Percentiles rank a stretch among this genome's conserved stretches.
Evolutionary conservation across 1,140 invertebrate species (phyloP).

Genomic region (Chymomyza costata): DNA sequence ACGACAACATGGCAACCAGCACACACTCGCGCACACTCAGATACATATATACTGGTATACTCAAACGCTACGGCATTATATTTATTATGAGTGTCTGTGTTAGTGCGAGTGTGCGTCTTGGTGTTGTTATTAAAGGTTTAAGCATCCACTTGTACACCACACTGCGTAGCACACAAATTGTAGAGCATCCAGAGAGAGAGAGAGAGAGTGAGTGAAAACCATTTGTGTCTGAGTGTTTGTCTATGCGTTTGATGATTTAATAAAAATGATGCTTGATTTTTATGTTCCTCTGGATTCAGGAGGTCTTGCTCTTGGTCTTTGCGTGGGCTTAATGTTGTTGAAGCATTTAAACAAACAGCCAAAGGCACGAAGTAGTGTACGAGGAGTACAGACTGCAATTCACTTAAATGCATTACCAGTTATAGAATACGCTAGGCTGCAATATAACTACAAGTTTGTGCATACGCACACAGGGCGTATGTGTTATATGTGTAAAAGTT

Average conservation of each 20-base stretch:
- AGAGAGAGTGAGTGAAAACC: not conserved
- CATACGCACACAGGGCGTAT: slow-evolving; percentile 48
- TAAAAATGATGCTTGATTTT: slow-evolving; percentile 43
- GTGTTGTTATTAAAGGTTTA: slow-evolving; percentile 16
- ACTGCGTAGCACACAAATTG: too few species aligned
- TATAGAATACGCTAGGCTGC: too few species aligned
- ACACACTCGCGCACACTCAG: too few species aligned
- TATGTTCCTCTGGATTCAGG: slow-evolving; percentile 16
- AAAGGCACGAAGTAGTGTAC: too few species aligned
- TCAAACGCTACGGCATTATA: slow-evolving; percentile 40
- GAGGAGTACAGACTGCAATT: slow-evolving; percentile 11
- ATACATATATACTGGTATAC: too few species aligned
- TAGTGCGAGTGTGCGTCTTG: not conserved
- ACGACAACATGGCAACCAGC: too few species aligned
- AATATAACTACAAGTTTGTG: too few species aligned
- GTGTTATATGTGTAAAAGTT: slow-evolving; percentile 41
- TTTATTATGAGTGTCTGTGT: slow-evolving; percentile 38
- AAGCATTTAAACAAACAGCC: not conserved
- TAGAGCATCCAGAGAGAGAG: not conserved
- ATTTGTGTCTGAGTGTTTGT: slow-evolving; percentile 18
- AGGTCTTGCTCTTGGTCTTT: not conserved
- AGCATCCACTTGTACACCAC: slow-evolving; percentile 25
- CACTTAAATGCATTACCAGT: slow-evolving; percentile 28
- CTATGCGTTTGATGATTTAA: slow-evolving; percentile 47
- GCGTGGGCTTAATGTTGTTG: not conserved